Percentiles rank a stretch among this genome's conserved stretches.
These are phyloP conservation scores for Gorsachius magnificus DNA, from an alignment of 2,797 vertebrate genomes.

Conservation along the genomic window DNA sequence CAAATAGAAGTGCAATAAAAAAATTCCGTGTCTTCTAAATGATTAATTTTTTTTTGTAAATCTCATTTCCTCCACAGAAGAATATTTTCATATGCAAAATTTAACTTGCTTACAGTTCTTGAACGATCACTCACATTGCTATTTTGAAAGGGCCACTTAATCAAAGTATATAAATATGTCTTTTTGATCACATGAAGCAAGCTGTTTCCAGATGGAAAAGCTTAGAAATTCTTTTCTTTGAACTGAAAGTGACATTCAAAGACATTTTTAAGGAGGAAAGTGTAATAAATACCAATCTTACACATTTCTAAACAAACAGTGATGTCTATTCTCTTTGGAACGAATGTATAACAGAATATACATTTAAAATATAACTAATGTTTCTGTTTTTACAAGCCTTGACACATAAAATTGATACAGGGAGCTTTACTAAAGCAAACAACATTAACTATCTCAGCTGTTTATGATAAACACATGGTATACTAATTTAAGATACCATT, in stretches of 20 bases:
- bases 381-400: background rate
- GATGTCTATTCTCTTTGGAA: background rate
- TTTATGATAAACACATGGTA: background rate
- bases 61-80: background rate
- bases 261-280: background rate
- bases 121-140: background rate
- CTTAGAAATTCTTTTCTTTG: background rate
- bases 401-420: background rate
- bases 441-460: background rate
- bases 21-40: background rate
- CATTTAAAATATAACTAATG: background rate
- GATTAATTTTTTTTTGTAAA: background rate
- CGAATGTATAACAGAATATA: background rate
- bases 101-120: background rate
- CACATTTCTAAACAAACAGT: background rate
- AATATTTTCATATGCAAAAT: background rate
- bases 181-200: constrained; percentile 21
- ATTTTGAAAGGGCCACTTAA: background rate
- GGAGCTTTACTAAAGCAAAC: background rate
- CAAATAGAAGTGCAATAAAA: background rate
- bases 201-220: constrained; percentile 5
- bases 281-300: background rate
- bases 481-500: background rate
- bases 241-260: constrained; percentile 29
- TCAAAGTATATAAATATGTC: background rate